These are phyloP conservation scores for Scaptomyza graminum DNA, from an alignment of 1,140 invertebrate species.

Conservation along the genomic window DNA sequence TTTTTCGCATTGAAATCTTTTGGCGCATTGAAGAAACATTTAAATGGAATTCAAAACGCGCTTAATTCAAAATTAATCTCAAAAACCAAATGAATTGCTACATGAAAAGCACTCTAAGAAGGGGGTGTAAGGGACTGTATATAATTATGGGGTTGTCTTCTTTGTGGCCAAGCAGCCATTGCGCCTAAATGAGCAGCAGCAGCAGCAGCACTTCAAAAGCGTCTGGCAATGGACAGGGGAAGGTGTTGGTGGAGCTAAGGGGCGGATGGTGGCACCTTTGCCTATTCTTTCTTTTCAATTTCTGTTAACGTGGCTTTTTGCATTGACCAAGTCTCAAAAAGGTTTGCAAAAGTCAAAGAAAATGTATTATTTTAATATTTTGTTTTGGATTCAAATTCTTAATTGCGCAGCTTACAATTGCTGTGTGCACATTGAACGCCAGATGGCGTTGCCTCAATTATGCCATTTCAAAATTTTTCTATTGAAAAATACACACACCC, in stretches of 20 bases:
- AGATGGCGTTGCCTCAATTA: conserved; percentile 60
- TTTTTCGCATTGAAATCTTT: conserved; percentile 40
- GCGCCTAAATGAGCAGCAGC: conserved; percentile 69
- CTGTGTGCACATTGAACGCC: conserved; percentile 32
- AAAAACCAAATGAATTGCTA: conserved; percentile 58
- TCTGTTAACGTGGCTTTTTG: conserved; percentile 64
- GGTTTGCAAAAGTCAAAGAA: conserved; percentile 40
- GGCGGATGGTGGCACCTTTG: not conserved
- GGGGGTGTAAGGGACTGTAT: not conserved
- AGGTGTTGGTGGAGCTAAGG: not conserved
- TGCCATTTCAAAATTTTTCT: conserved; percentile 76
- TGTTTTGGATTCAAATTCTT: conserved; percentile 46
- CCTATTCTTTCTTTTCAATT: conserved; percentile 35
- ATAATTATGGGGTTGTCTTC: conserved; percentile 20
- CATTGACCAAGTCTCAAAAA: conserved; percentile 51
- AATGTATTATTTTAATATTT: conserved; percentile 16
- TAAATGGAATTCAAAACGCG: conserved; percentile 73
- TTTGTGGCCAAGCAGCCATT: conserved; percentile 58
- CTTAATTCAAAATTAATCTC: conserved; percentile 78
- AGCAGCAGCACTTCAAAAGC: conserved; percentile 41
- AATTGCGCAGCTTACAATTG: conserved; percentile 52
- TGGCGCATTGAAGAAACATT: conserved; percentile 45
- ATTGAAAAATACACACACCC: conserved; percentile 52
- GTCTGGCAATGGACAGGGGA: not conserved
- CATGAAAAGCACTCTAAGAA: conserved; percentile 29